Evolutionary conservation across 1,140 invertebrate species (phyloP).

Genomic region (Saccostrea cuccullata): DNA sequence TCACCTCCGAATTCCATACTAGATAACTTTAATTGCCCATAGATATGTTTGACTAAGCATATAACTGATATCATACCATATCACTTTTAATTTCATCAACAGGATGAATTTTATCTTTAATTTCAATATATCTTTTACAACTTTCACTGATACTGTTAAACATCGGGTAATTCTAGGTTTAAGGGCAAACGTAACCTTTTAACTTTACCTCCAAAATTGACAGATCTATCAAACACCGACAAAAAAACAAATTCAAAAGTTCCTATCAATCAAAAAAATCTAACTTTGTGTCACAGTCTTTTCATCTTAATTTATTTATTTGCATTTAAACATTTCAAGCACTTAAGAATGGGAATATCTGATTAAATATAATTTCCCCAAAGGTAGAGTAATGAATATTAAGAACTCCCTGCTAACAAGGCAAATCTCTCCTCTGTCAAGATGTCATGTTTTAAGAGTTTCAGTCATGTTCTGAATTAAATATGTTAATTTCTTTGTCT

Average conservation of each 20-base stretch:
- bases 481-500: slow-evolving; percentile 37
- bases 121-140: background rate
- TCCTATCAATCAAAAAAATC: slow-evolving; percentile 4
- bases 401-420: slow-evolving; percentile 11
- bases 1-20: background rate
- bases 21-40: background rate
- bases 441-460: slow-evolving; percentile 18
- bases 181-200: background rate
- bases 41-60: background rate
- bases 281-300: background rate
- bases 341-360: slow-evolving; percentile 19
- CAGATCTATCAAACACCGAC: background rate
- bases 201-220: background rate
- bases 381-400: slow-evolving; percentile 4
- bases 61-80: background rate
- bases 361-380: slow-evolving; percentile 18
- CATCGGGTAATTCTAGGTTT: background rate
- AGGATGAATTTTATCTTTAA: background rate
- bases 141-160: background rate
- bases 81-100: background rate
- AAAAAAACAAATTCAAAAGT: slow-evolving; percentile 4
- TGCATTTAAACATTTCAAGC: slow-evolving; percentile 28
- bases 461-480: slow-evolving; percentile 4
- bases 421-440: slow-evolving; percentile 15
- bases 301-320: slow-evolving; percentile 30